phyloP scores from a whole-genome alignment of 2,113 vertebrate genomes.

The Gymnocephalus cernua region DNA sequence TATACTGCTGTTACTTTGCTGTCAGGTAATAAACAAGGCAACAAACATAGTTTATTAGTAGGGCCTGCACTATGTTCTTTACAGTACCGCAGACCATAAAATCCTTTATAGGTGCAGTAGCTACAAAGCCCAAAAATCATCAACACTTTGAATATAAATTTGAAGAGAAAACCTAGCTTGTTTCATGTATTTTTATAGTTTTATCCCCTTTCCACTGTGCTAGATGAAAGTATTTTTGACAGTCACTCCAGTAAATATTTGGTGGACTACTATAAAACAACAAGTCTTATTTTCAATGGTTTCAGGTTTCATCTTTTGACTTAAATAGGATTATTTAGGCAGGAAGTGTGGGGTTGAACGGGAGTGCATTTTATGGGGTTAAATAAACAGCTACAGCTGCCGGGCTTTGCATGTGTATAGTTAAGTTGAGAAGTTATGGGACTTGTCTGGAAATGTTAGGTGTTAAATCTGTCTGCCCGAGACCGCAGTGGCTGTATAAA shows the following conservation, averaged over 20 bases:
- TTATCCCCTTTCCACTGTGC: background rate
- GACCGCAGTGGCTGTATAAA: constrained; percentile 44
- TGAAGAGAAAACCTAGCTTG: background rate
- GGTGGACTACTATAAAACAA: constrained; percentile 45
- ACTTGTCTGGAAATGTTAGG: constrained; percentile 66
- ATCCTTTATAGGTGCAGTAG: constrained; percentile 7
- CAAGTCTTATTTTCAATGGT: constrained; percentile 27
- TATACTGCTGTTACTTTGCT: background rate
- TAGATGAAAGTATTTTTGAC: background rate
- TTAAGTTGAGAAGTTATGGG: constrained; percentile 54
- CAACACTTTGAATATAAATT: constrained; percentile 7
- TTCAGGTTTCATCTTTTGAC: constrained; percentile 46
- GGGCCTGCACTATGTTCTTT: constrained; percentile 24
- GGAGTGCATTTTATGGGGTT: constrained; percentile 55
- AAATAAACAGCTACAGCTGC: constrained; percentile 71
- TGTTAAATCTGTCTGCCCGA: constrained; percentile 71
- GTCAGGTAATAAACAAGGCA: constrained; percentile 18
- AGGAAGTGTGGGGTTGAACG: constrained; percentile 63
- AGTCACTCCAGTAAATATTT: background rate
- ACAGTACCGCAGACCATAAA: constrained; percentile 33
- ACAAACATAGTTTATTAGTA: constrained; percentile 35
- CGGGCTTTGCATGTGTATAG: constrained; percentile 43
- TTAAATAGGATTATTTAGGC: constrained; percentile 62
- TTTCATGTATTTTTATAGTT: background rate
- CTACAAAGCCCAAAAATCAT: constrained; percentile 10